Percentiles rank a stretch among this genome's conserved stretches.
Evolutionary conservation across 1,140 invertebrate genomes (phyloP).

Genomic region (Neodiprion virginianus): DNA sequence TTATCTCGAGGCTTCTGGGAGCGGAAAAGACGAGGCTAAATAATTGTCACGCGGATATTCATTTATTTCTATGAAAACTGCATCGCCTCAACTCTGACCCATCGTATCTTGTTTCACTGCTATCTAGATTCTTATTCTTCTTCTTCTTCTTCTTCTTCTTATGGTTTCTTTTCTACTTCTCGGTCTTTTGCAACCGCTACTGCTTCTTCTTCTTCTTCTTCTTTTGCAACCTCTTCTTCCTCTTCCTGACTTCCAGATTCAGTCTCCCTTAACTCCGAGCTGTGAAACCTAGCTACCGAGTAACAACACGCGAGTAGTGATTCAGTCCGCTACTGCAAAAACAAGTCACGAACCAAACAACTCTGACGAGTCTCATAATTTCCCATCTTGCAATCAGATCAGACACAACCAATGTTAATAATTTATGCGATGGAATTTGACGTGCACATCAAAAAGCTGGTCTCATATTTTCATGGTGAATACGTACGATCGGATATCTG

Average conservation of each 20-base stretch:
- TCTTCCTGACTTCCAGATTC: neutral
- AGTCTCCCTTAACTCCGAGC: neutral
- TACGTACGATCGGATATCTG: too few relatives aligned
- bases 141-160: neutral
- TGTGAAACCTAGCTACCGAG: too few relatives aligned
- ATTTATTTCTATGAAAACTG: constrained; percentile 12
- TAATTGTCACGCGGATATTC: constrained; percentile 14
- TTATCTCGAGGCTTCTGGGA: constrained; percentile 10
- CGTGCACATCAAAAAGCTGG: too few relatives aligned
- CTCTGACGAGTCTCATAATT: too few relatives aligned
- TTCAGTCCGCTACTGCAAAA: neutral
- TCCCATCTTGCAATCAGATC: too few relatives aligned
- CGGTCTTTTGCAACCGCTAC: neutral
- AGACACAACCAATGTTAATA: too few relatives aligned
- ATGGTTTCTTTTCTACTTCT: neutral
- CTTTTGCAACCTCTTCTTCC: neutral
- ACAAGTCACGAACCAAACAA: neutral
- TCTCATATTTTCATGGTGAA: too few relatives aligned
- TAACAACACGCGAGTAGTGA: neutral
- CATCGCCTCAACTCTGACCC: constrained; percentile 13
- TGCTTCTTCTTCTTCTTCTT: neutral
- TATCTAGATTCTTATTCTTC: neutral
- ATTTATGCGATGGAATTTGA: too few relatives aligned
- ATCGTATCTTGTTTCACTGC: neutral
- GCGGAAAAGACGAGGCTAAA: neutral